phyloP scores from a whole-genome alignment of 2,113 vertebrate species.

The Atlantisia rogersi region DNA sequence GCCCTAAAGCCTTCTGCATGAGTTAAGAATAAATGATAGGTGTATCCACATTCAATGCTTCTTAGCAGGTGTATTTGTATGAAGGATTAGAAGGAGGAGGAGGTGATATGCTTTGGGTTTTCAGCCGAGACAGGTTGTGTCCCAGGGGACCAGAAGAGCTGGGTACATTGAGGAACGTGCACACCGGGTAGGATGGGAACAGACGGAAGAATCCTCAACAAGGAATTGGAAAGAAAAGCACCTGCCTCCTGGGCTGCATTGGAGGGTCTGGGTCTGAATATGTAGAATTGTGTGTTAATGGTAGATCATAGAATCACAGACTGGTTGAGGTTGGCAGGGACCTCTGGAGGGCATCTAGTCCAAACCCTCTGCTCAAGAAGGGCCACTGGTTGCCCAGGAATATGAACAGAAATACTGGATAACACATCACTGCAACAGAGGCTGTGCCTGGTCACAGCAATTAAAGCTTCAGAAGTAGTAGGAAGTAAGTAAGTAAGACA shows the following conservation, averaged over 20 bases:
- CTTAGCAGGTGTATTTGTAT: background rate
- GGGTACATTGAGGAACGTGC: background rate
- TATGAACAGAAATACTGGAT: background rate
- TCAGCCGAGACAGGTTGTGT: background rate
- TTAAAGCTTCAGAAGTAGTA: background rate
- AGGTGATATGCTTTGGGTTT: background rate
- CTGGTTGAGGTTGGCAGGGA: background rate
- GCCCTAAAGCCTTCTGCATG: background rate
- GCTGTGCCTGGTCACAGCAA: background rate
- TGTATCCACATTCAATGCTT: background rate
- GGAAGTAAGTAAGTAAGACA: too few species aligned
- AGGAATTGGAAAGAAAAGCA: background rate
- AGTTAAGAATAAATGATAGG: background rate
- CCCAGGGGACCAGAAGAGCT: background rate
- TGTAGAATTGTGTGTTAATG: background rate
- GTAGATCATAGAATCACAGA: background rate
- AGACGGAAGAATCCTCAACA: background rate
- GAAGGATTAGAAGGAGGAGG: background rate
- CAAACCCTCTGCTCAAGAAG: background rate
- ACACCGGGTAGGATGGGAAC: background rate
- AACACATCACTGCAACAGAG: background rate
- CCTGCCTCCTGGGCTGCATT: fast-evolving
- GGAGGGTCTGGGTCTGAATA: background rate
- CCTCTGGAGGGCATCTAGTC: background rate
- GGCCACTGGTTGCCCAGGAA: background rate